Base-by-base conservation (phyloP, 1,140 invertebrate genomes). In the Rhagoletis zephyria region DNA sequence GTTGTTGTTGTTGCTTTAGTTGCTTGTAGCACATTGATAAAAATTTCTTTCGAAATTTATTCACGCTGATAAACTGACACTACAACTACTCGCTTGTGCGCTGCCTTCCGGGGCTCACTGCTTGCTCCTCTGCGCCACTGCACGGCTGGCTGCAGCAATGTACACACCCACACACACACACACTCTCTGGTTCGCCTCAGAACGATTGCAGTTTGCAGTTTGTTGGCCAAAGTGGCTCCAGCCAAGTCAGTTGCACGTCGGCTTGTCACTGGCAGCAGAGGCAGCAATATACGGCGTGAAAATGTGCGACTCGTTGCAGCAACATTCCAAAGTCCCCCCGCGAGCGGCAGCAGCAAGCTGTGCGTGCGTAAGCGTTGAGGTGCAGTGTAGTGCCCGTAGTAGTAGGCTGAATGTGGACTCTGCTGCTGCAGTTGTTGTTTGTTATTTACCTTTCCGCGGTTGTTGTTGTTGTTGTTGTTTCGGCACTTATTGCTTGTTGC, bases 11-110 rank as follows among this genome's bases (percentile, higher is more conserved):
- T 48, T 86, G 42, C 30, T 30, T 30, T 30, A 30, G 30, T 65
- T 59, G 90, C 90, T 91, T 91, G 90, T 90, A 90, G 90, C 60
- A 67, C 89, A 90, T 91, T 91, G 61, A 91, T 91, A 91, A 91
- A 91, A 91, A 91, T 65, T 65, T 86, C 59, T 67, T 67, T 70
- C 48, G 19, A 87, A 91, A 91, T 91, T 91, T 91, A 91, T 91
- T 90, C 91, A 91, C 86, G 65, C 81, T 90, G 89, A 91, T 89
- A 90, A 85, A 87, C 16, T 59, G 87, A 59, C 74, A 81, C 74
- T 81, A 30, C 30, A 30, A 30, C 30, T 30, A 30, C 48, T 42
- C 64, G 30, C 64, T 67, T 30, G 30, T 67, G 74, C 12, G 4
- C 2, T 56, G 74, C 40, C 67, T 70, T 70, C 67, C 48, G 48